These are phyloP conservation scores for Phengaris arion DNA, from an alignment of 2,888 invertebrate genomes.

Conservation along the genomic window DNA sequence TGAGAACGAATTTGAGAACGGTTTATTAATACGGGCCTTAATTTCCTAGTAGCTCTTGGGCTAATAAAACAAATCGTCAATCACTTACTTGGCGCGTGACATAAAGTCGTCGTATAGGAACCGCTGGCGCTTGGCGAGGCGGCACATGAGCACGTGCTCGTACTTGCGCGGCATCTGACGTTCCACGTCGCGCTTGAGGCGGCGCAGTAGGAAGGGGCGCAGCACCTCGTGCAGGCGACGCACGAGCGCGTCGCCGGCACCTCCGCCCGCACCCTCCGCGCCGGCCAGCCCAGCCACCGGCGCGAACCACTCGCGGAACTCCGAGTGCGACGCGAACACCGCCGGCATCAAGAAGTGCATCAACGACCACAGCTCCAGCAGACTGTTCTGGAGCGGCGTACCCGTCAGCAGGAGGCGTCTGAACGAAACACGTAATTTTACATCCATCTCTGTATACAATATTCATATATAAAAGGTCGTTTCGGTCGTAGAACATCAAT, in stretches of 20 bases:
- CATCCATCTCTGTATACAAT: too few relatives aligned
- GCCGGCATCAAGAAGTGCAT: constrained; percentile 99
- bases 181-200: constrained; percentile 96
- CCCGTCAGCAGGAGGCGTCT: constrained; percentile 95
- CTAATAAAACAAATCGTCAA: not conserved
- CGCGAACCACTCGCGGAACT: constrained; percentile 99
- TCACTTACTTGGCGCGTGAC: constrained; percentile 92
- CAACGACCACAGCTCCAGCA: constrained; percentile 98
- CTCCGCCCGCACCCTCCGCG: constrained; percentile 53
- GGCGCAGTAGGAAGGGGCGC: constrained; percentile 94
- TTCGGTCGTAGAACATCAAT: too few relatives aligned
- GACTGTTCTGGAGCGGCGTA: constrained; percentile 96
- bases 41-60: too few relatives aligned
- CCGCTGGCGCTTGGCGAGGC: constrained; percentile 96
- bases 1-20: too few relatives aligned
- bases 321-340: constrained; percentile 96
- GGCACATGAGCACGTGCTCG: constrained; percentile 96
- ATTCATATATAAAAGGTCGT: too few relatives aligned
- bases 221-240: constrained; percentile 73
- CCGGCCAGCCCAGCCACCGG: constrained; percentile 84
- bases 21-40: too few relatives aligned
- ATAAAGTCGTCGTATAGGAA: constrained; percentile 99
- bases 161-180: constrained; percentile 97
- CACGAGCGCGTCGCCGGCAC: constrained; percentile 54
- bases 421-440: not conserved